Evolutionary conservation across 2,888 invertebrate genomes (phyloP).

Genomic region (Diogma glabrata): DNA sequence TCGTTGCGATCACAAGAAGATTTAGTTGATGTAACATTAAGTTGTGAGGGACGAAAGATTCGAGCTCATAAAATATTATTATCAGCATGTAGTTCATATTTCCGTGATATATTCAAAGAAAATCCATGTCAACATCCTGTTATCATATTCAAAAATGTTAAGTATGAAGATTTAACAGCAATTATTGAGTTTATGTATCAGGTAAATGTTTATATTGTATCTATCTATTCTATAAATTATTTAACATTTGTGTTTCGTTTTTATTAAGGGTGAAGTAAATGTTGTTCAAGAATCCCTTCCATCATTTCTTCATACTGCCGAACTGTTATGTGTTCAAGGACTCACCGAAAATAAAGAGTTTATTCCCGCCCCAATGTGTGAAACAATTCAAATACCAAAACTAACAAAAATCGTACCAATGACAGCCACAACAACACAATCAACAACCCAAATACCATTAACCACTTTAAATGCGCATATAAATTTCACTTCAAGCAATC

Average conservation of each 20-base stretch:
- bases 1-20: conserved; percentile 53
- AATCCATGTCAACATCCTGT: conserved; percentile 72
- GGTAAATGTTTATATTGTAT: conserved; percentile 20
- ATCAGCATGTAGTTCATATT: conserved; percentile 75
- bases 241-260: no score
- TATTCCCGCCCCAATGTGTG: background rate
- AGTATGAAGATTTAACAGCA: conserved; percentile 63
- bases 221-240: background rate
- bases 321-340: conserved; percentile 64
- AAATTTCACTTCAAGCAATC: background rate
- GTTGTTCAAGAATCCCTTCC: conserved; percentile 67
- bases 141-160: conserved; percentile 68
- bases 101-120: conserved; percentile 58
- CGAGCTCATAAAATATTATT: conserved; percentile 76
- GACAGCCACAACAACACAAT: background rate
- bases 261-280: conserved; percentile 63
- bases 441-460: background rate
- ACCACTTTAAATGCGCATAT: background rate
- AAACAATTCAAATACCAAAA: conserved; percentile 3
- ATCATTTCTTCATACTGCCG: conserved; percentile 66
- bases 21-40: conserved; percentile 75
- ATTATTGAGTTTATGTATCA: conserved; percentile 72
- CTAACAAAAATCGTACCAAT: conserved; percentile 4
- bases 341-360: conserved; percentile 45
- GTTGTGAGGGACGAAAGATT: conserved; percentile 73